A percentile compares a stretch with the other conserved stretches of the same genome.
Conservation (phyloP, 1,140 invertebrate species). For the Cataglyphis hispanica region DNA sequence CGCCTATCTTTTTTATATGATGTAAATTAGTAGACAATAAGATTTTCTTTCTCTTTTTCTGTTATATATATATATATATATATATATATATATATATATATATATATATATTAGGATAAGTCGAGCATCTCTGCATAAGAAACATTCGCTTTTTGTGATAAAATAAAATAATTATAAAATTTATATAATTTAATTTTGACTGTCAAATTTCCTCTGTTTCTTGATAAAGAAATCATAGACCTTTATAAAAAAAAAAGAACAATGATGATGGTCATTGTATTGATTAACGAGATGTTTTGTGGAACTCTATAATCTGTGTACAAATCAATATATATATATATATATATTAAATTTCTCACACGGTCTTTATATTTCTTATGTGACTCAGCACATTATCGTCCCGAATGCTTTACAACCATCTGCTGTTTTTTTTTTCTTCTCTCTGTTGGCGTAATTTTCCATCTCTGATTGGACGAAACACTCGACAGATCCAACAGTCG, state of each 20-base stretch:
- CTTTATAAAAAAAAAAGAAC: neutral
- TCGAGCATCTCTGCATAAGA: slow-evolving; percentile 26
- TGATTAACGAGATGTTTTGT: neutral
- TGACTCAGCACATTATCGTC: slow-evolving; percentile 12
- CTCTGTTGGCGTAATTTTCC: neutral
- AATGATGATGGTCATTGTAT: neutral
- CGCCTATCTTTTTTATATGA: slow-evolving; percentile 5
- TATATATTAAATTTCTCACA: neutral
- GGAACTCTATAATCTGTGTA: neutral
- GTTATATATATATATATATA: no score
- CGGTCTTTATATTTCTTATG: neutral
- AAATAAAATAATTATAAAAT: neutral
- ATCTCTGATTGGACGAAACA: slow-evolving; percentile 22
- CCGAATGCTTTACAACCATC: neutral
- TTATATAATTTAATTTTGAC: neutral
- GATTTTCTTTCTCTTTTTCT: slow-evolving; percentile 11
- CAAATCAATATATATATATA: slow-evolving; percentile 11
- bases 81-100: neutral
- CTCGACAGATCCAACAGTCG: slow-evolving; percentile 44
- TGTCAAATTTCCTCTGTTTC: neutral
- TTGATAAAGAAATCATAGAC: neutral
- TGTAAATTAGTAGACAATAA: slow-evolving; percentile 44
- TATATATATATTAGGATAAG: slow-evolving; percentile 11
- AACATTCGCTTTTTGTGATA: neutral
- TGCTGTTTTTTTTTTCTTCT: neutral